Evolutionary conservation across 2,797 vertebrate genomes (phyloP).

Genomic region (Tolypeutes matacus): DNA sequence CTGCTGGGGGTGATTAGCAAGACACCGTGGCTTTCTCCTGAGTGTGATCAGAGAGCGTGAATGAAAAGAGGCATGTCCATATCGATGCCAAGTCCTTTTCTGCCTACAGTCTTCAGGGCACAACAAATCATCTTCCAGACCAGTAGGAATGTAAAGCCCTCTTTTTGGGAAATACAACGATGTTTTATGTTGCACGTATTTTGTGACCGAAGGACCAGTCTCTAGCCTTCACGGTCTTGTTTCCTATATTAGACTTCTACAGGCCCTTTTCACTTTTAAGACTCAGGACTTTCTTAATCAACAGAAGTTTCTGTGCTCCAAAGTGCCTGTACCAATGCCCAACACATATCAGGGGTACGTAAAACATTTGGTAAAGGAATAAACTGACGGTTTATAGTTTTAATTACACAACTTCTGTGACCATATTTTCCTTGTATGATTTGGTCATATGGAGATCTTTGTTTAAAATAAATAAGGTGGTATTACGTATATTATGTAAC

Average conservation of each 20-base stretch:
- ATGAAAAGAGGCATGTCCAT: not conserved
- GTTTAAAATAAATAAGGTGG: not conserved
- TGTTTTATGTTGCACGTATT: not conserved
- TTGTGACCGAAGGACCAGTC: not conserved
- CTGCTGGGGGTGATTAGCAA: not conserved
- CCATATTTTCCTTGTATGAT: conserved; percentile 45
- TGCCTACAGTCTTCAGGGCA: not conserved
- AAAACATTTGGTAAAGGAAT: not conserved
- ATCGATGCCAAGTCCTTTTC: not conserved
- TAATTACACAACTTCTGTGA: not conserved
- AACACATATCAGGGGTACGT: not conserved
- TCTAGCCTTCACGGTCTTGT: not conserved
- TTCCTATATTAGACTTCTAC: not conserved
- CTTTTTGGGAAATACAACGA: not conserved
- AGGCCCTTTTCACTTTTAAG: not conserved
- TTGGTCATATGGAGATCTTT: not conserved
- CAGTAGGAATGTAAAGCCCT: not conserved
- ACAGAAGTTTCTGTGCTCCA: not conserved
- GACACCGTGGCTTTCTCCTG: not conserved
- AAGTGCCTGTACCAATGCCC: not conserved
- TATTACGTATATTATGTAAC: not conserved
- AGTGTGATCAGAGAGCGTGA: not conserved
- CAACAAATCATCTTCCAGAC: not conserved
- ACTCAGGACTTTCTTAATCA: not conserved
- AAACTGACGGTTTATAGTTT: conserved; percentile 19